Base-by-base conservation (phyloP, 2,888 invertebrate genomes). In the Archips xylosteana region DNA sequence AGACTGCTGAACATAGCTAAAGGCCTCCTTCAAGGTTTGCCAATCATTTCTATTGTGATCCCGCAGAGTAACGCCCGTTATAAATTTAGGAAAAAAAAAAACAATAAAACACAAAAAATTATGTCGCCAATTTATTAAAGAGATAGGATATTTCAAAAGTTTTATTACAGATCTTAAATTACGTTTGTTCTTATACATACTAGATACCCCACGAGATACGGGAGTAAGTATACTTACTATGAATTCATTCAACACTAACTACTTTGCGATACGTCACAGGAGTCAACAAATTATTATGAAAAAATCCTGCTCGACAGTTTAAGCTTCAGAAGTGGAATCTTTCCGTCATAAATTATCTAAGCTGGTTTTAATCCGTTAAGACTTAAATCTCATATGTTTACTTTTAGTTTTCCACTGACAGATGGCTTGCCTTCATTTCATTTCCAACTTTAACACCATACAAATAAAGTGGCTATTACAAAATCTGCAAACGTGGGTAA, bases 161-260 rank as follows among this genome's bases (percentile, higher is more conserved):
- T 61, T 59, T 32, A 15, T 69, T 74, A 74, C 73, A 74, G 64
- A 74, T 74, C 74, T 74, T 73, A 74, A 74, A 69, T 70, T 70
- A 74, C 5, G 42, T 74, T 74, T 74, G 74, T 70, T 70, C 74
- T 70, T 74, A 74, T 39, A 65, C 45, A 62, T 63, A 63, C 57
- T 23, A 68, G 45, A 12, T 45, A 45, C 45, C 12, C 63, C 68
- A 36, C 57, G 32, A 42, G 47, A 8, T 32, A 6, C 36, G 34
- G 68, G 59, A 73, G 54, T 65, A 36, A 61, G 49, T 67, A 63
- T 69, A 73, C 68, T 73, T 60, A 73, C 63, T 73, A 62, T 23
- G 47, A 63, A 67, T 36, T 65, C 36, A 67, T 36, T 65, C 36
- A 64, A 68, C 59, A 60, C 59, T 62, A 71, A 64, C 62, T 60